Conservation (phyloP, 2,797 vertebrate genomes). For the Gymnopithys bicolor region DNA sequence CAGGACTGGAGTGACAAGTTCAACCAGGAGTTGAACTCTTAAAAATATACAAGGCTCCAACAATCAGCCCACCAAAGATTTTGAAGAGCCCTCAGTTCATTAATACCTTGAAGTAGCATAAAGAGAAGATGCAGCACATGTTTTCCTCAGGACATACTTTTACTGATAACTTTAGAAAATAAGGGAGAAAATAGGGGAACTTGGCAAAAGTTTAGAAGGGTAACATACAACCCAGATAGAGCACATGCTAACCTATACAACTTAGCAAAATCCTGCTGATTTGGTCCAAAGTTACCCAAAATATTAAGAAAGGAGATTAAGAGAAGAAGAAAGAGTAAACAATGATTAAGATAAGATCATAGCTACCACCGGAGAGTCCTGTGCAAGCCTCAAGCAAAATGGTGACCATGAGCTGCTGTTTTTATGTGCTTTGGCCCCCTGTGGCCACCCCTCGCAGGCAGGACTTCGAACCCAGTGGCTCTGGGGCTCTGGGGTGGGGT, state of each 20-base stretch:
- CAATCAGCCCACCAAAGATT: neutral
- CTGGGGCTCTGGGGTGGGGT: neutral
- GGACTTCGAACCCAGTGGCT: neutral
- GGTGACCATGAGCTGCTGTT: neutral
- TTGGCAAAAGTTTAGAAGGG: neutral
- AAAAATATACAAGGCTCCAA: neutral
- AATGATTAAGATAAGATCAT: neutral
- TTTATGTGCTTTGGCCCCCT: neutral
- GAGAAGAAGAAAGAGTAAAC: neutral
- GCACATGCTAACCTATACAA: neutral
- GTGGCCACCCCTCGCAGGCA: neutral
- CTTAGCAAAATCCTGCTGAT: neutral
- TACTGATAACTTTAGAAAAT: neutral
- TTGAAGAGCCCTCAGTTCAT: neutral
- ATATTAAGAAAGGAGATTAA: neutral
- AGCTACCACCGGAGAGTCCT: neutral
- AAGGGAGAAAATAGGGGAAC: neutral
- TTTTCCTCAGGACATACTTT: neutral
- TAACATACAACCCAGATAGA: neutral
- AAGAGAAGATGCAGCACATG: neutral
- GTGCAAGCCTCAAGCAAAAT: neutral
- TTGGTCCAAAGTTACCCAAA: neutral
- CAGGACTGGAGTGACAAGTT: neutral
- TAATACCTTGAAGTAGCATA: neutral
- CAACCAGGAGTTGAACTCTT: neutral